Conservation (phyloP, 2,797 vertebrate genomes). For the Chelmon rostratus region DNA sequence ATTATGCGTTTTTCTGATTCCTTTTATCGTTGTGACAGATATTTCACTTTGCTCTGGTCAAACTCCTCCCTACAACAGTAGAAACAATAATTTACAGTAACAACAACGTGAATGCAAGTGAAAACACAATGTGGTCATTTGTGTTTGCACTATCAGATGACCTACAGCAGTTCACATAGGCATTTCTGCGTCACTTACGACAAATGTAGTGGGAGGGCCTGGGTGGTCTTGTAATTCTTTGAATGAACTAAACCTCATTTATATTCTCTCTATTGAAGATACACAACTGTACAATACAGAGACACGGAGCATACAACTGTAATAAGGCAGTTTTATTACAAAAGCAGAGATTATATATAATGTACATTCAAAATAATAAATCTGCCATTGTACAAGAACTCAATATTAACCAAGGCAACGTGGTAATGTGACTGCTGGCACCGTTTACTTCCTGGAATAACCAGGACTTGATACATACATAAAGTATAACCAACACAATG, state of each 20-base stretch:
- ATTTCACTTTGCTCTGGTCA: slow-evolving; percentile 30
- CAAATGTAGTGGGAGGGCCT: slow-evolving; percentile 70
- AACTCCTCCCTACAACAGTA: slow-evolving; percentile 52
- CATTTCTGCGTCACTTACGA: slow-evolving; percentile 71
- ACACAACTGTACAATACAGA: slow-evolving; percentile 9
- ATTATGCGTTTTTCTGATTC: background rate
- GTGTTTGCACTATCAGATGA: slow-evolving; percentile 66
- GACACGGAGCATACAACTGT: background rate
- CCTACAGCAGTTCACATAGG: slow-evolving; percentile 49
- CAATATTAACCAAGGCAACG: background rate
- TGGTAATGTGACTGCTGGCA: slow-evolving; percentile 4
- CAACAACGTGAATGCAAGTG: slow-evolving; percentile 50
- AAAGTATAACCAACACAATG: background rate
- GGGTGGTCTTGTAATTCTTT: slow-evolving; percentile 71
- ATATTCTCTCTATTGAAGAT: slow-evolving; percentile 33
- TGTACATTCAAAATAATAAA: slow-evolving; percentile 7
- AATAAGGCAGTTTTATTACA: slow-evolving; percentile 51
- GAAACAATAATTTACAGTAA: slow-evolving; percentile 70
- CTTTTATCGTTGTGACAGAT: background rate
- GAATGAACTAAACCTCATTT: slow-evolving; percentile 76
- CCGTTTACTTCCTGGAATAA: background rate
- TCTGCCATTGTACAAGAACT: slow-evolving; percentile 31
- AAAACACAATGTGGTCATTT: slow-evolving; percentile 66
- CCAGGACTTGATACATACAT: background rate
- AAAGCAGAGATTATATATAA: background rate